These are phyloP conservation scores for Pandion haliaetus DNA, from an alignment of 2,113 vertebrate species.

Conservation along the genomic window DNA sequence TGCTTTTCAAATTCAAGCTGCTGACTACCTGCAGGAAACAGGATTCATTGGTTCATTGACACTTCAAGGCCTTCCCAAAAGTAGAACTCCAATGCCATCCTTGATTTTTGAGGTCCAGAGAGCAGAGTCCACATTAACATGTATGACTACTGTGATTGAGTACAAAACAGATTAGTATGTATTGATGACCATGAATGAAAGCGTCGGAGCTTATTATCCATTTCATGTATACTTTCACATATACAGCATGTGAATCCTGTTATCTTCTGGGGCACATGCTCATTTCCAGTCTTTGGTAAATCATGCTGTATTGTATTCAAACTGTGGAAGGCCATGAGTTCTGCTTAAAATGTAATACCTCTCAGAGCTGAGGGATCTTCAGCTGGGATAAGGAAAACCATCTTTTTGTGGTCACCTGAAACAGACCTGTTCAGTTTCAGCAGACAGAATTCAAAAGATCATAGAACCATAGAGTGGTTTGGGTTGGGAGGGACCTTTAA, in stretches of 20 bases:
- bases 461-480: not conserved
- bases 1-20: not conserved
- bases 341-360: not conserved
- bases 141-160: not conserved
- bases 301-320: not conserved
- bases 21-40: not conserved
- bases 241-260: not conserved
- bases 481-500: not conserved
- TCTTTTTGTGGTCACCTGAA: not conserved
- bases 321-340: not conserved
- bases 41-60: not conserved
- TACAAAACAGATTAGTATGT: not conserved
- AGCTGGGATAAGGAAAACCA: not conserved
- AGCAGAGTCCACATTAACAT: not conserved
- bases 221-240: not conserved
- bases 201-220: rapidly evolving
- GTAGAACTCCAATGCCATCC: not conserved
- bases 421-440: not conserved
- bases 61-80: not conserved
- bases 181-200: not conserved
- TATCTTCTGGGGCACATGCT: not conserved
- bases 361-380: not conserved
- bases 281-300: not conserved
- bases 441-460: not conserved
- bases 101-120: not conserved